Conservation (phyloP, 2,797 vertebrate genomes). For the Limosa lapponica region DNA sequence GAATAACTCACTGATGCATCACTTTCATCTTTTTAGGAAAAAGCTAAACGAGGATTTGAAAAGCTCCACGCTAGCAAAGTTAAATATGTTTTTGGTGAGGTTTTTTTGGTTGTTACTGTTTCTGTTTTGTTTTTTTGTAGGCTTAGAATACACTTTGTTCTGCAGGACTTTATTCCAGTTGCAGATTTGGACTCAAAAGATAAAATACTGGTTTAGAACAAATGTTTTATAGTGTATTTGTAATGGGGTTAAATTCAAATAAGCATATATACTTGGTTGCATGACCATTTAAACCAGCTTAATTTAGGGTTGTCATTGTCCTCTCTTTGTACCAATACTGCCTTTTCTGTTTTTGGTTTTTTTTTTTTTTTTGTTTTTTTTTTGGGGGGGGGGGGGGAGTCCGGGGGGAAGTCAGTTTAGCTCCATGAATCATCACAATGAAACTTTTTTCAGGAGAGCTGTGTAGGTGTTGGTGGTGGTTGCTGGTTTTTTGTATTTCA, state of each 20-base stretch:
- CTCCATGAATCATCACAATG: background rate
- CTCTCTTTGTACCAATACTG: background rate
- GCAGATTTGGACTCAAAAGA: background rate
- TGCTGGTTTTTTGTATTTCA: background rate
- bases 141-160: background rate
- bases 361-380: no score
- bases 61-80: background rate
- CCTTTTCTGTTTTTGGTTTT: background rate
- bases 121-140: background rate
- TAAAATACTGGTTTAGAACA: background rate
- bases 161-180: background rate
- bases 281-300: background rate
- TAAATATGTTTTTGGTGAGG: background rate
- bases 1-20: background rate
- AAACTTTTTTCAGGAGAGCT: background rate
- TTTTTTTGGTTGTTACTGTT: background rate
- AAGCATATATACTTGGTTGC: background rate
- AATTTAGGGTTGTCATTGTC: background rate
- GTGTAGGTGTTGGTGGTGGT: background rate
- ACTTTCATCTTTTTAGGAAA: background rate
- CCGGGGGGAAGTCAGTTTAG: background rate
- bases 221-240: background rate
- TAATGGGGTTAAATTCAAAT: background rate
- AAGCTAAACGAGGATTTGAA: background rate
- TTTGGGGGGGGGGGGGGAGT: no score